These are phyloP conservation scores for Pelodytes ibericus DNA, from an alignment of 2,797 vertebrate genomes.

Conservation along the genomic window DNA sequence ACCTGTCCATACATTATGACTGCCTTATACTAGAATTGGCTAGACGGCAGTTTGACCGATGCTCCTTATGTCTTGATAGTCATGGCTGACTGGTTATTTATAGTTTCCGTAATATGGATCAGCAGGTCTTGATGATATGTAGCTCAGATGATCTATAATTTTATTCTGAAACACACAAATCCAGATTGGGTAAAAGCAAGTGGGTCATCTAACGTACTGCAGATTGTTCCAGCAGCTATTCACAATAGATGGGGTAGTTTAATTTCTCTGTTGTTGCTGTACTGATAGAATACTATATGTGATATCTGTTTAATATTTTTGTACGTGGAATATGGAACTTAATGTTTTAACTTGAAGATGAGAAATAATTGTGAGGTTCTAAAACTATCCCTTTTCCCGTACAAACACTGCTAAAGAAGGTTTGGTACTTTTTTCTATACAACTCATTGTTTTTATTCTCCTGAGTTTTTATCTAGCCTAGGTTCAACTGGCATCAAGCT, in stretches of 20 bases:
- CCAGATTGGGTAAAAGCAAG: slow-evolving; percentile 29
- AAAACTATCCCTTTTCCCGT: no score
- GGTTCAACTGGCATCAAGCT: no score
- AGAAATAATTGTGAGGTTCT: no score
- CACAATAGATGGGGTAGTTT: background rate
- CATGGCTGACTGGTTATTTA: slow-evolving; percentile 33
- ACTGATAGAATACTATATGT: background rate
- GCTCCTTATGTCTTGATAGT: slow-evolving; percentile 2
- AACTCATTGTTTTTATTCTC: no score
- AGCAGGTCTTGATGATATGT: slow-evolving; percentile 42
- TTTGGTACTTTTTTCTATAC: no score
- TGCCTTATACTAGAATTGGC: background rate
- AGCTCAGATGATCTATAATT: slow-evolving; percentile 31
- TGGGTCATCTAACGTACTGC: slow-evolving; percentile 29
- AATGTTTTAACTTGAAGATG: background rate
- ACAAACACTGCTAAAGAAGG: background rate
- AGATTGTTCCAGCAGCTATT: slow-evolving; percentile 1
- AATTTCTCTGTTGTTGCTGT: background rate
- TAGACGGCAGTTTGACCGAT: background rate
- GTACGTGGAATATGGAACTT: background rate
- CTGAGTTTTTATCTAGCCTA: no score
- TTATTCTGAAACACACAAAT: slow-evolving; percentile 31
- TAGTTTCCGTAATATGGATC: slow-evolving; percentile 48
- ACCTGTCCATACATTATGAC: background rate
- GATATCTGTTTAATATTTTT: background rate